Conservation (phyloP, 1,140 invertebrate species). For the Polypedilum vanderplanki region DNA sequence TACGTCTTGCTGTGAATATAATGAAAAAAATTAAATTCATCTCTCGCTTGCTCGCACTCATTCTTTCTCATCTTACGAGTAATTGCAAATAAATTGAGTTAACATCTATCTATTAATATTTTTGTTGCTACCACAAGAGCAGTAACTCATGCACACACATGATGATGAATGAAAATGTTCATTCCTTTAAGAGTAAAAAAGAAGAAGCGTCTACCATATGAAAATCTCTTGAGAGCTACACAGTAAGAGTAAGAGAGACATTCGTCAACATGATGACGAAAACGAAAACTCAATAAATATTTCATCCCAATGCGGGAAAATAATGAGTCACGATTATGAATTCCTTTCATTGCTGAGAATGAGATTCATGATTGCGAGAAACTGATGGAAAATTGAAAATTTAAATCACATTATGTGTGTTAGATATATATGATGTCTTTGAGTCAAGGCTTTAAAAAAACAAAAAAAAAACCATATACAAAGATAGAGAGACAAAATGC, state of each 20-base stretch:
- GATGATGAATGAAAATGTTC: too few relatives aligned
- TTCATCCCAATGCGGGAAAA: not conserved
- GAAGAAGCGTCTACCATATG: not conserved
- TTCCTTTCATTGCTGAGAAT: not conserved
- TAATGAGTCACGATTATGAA: conserved; percentile 18
- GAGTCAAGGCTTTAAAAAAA: too few relatives aligned
- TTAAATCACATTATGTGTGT: conserved; percentile 1
- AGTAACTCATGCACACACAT: too few relatives aligned
- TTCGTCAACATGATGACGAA: not conserved
- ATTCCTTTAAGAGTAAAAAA: not conserved
- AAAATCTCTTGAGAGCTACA: not conserved
- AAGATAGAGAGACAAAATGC: not conserved
- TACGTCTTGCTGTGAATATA: not conserved
- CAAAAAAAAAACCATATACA: not conserved
- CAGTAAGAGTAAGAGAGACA: not conserved
- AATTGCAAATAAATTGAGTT: conserved; percentile 1
- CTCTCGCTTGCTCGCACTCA: not conserved
- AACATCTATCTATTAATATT: not conserved
- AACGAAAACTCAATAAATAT: not conserved
- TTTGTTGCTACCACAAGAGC: too few relatives aligned
- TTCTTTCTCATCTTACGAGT: not conserved
- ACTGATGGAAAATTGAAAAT: not conserved
- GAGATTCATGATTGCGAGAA: not conserved
- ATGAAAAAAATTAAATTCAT: not conserved
- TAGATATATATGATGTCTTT: not conserved